Base-by-base conservation (phyloP, 1,140 invertebrate species). In the Paraescarpia echinospica region DNA sequence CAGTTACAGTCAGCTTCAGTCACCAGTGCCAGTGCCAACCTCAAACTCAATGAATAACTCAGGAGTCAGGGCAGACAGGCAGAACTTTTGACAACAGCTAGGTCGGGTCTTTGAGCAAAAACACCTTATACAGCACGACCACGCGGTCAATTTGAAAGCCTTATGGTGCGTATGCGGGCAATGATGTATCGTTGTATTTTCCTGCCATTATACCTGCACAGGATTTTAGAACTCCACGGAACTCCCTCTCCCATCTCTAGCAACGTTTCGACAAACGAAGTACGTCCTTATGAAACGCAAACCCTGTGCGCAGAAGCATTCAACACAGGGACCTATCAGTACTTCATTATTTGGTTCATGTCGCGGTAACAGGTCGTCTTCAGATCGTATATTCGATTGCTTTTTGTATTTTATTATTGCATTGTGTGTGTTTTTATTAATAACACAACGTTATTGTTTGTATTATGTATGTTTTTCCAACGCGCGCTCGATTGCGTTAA, bases 181-280 rank as follows among this genome's bases (percentile, higher is more conserved):
- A 2, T 90, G n/a, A 31, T 90, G 4, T 90, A 90, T 90, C 34
- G 90, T 90, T 41, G 90, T 90, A n/a, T 90, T 90, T 41, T 90
- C 35, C 34, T 90, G 14, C 90, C 35, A 35, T 90, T 89, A 35
- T 90, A 90, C 90, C 90, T 90, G 90, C 90, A 90, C 35, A 90
- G 35, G 90, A 90, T 41, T 35, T 90, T 90, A 35, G 90, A 1
- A 90, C 34, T 35, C 90, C 90, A 90, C 18, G 34, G 59, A 77
- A 77, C 90, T 90, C 35, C 90, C 90, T 34, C 90, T 41, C 34
- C 35, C 90, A 90, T 41, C 34, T 22, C 34, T 18, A 90, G 35
- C 34, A 90, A 90, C 34, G 34, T 35, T 35, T 90, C 34, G 35
- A 41, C 90, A 90, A 90, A n/a, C 14, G n/a, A 27, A 22, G 14